A percentile compares a stretch with the other conserved stretches of the same genome.
These are phyloP conservation scores for Liasis olivaceus DNA, from an alignment of 2,797 vertebrate genomes.

Conservation along the genomic window DNA sequence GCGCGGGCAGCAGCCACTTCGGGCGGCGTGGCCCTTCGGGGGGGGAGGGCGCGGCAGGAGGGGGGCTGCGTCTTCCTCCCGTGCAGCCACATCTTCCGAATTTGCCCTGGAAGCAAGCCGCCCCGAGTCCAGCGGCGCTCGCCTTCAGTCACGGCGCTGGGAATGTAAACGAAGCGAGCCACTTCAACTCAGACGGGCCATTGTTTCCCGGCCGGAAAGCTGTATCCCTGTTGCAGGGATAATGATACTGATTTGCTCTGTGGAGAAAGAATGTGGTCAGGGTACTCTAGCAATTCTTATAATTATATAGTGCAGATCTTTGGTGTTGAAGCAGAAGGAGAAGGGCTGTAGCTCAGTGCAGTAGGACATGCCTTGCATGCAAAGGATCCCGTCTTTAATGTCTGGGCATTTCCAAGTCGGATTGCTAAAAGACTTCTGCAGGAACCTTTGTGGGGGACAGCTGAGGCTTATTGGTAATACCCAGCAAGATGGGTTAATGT, in stretches of 20 bases:
- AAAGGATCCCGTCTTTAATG: too few relatives aligned
- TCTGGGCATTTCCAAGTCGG: not conserved
- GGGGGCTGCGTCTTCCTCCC: not conserved
- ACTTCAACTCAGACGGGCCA: too few relatives aligned
- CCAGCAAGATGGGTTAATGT: not conserved
- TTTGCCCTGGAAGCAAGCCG: not conserved
- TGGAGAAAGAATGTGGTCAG: not conserved
- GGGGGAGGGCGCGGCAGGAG: too few relatives aligned
- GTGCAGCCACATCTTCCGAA: not conserved
- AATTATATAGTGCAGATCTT: not conserved
- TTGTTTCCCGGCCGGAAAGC: not conserved
- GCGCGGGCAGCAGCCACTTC: not conserved
- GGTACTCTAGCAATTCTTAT: not conserved
- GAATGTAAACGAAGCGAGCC: not conserved
- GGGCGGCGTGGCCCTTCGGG: not conserved
- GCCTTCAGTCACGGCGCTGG: not conserved
- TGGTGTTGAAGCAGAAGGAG: not conserved
- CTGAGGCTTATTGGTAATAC: not conserved
- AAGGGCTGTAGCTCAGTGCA: not conserved
- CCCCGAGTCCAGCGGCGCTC: not conserved
- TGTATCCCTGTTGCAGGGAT: not conserved
- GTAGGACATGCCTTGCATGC: not conserved
- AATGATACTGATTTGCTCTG: too few relatives aligned
- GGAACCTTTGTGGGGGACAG: not conserved
- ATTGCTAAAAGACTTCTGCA: not conserved